These are phyloP conservation scores for Steatocranus sp. DNA, from an alignment of 2,797 vertebrate genomes.

Conservation along the genomic window DNA sequence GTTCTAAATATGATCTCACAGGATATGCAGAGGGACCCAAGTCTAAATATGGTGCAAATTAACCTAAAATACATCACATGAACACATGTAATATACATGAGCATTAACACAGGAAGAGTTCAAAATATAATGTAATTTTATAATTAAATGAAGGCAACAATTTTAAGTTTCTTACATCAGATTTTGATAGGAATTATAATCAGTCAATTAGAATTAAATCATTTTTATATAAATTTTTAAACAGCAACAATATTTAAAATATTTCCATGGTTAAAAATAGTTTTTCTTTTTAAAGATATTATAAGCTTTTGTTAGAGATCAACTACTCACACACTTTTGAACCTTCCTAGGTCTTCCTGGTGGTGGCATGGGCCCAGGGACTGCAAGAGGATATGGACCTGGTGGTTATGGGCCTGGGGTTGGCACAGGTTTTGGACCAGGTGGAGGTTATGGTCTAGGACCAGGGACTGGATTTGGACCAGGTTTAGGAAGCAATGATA, in stretches of 20 bases:
- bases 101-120: background rate
- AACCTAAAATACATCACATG: background rate
- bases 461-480: slow-evolving; percentile 59
- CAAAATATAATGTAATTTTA: background rate
- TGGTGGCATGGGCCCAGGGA: background rate
- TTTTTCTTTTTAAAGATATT: background rate
- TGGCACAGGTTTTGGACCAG: slow-evolving; percentile 57
- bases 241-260: background rate
- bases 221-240: background rate
- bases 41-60: slow-evolving; percentile 52
- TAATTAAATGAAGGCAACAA: background rate
- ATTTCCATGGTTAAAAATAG: background rate
- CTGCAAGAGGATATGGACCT: slow-evolving; percentile 28
- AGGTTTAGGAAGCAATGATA: slow-evolving; percentile 24
- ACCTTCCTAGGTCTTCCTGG: slow-evolving; percentile 31
- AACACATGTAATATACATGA: background rate
- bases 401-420: slow-evolving; percentile 47
- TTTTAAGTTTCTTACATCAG: background rate
- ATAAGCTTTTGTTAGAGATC: background rate
- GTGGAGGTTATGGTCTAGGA: slow-evolving; percentile 43
- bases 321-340: background rate
- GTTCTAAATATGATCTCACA: background rate
- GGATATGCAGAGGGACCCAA: slow-evolving; percentile 53
- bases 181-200: background rate
- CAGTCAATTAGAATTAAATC: background rate